Evolutionary conservation across 2,113 vertebrate species (phyloP), one percentile per base, ranked within the genome.

Genomic region (Ploceus nigricollis): DNA sequence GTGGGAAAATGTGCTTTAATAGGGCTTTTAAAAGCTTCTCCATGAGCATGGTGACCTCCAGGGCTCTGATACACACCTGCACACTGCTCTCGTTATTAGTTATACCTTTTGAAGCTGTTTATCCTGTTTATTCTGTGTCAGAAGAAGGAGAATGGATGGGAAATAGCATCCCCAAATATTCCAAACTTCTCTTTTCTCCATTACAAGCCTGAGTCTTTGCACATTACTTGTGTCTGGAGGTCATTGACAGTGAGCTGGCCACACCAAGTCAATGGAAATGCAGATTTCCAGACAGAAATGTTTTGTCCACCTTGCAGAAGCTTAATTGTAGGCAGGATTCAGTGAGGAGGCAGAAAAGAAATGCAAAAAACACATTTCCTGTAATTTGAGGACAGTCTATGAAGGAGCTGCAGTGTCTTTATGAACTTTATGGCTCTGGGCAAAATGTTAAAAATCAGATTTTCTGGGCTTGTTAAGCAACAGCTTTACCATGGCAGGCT

Each of bases 201-300:
- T 53, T 53, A 14, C 22, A 56, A 48, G 11, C 15, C 22, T 27
- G 18, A 63, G 23, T 21, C 48, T 37, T 4, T 66, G 57, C 28
- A 44, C 12, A 33, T 63, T 25, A 20, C 25, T 40, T 30, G 15
- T 60, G 22, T 21, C 28, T 56, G 25, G 13, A 51, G 31, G 22
- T 40, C 20, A 8, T 0, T 72, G 64, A 4, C 37, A 40, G 17
- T 3, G 44, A 48, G 9, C 7, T 86, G 37, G 23, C 18, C 31
- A 13, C 28, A 27, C 9, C 0, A 1, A 79, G 13, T 16, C 44
- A 53, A 11, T 7, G n/a, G n/a, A 31, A 21, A 25, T 12, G 7
- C 7, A 51, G 31, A 68, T 82, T 80, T 79, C 44, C 39, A 71
- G 27, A 40, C 37, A 82, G 61, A 56, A 82, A 53, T 58, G 27